Conservation (phyloP, 1,140 invertebrate species). For the Penaeus chinensis region DNA sequence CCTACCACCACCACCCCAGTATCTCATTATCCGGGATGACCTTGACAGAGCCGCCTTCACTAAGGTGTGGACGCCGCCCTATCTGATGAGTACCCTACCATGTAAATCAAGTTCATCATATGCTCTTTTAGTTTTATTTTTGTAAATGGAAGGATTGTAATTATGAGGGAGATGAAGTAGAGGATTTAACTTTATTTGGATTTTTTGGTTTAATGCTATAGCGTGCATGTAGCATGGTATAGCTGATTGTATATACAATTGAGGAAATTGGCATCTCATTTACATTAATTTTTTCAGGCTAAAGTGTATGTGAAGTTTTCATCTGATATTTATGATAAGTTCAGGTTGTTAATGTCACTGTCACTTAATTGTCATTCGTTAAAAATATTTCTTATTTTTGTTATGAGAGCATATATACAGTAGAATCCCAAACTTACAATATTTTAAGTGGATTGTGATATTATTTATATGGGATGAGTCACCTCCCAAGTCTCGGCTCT, state of each 20-base stretch:
- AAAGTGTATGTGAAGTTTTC: too few relatives aligned
- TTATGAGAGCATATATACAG: too few relatives aligned
- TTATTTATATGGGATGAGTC: neutral
- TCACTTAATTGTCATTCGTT: too few relatives aligned
- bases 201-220: constrained; percentile 6
- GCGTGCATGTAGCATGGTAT: neutral
- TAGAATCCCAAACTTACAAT: neutral
- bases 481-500: constrained; percentile 23
- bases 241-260: too few relatives aligned
- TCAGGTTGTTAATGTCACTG: too few relatives aligned
- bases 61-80: neutral
- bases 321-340: too few relatives aligned
- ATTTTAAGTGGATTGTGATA: neutral
- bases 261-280: too few relatives aligned
- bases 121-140: neutral
- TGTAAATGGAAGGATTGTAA: neutral
- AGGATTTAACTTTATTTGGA: neutral
- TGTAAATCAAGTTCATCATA: neutral
- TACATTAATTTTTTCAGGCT: too few relatives aligned
- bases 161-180: neutral
- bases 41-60: constrained; percentile 33
- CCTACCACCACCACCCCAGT: constrained; percentile 35
- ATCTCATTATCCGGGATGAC: constrained; percentile 25
- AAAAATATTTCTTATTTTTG: too few relatives aligned
- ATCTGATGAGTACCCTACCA: neutral